phyloP scores from a whole-genome alignment of 2,888 invertebrate species.

The Podotricha telesiphe region DNA sequence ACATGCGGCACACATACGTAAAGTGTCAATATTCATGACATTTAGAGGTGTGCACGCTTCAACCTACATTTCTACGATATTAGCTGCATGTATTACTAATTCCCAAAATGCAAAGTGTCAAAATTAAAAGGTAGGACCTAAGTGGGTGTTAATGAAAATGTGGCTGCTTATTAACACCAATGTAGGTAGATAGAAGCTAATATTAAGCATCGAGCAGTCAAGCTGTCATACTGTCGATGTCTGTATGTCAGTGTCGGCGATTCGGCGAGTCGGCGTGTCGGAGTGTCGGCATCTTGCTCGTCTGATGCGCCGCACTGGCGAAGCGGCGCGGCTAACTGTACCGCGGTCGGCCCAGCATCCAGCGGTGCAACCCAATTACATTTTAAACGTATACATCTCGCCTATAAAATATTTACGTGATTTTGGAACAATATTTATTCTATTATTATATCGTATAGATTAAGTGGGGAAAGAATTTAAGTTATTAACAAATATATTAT shows the following conservation, averaged over 20 bases:
- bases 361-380: slow-evolving; percentile 13
- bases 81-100: too few relatives aligned
- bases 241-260: slow-evolving; percentile 13
- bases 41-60: too few relatives aligned
- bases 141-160: too few relatives aligned
- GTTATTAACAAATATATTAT: not conserved
- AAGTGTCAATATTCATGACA: too few relatives aligned
- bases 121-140: too few relatives aligned
- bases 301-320: too few relatives aligned
- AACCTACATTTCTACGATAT: too few relatives aligned
- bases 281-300: slow-evolving; percentile 14
- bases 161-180: too few relatives aligned
- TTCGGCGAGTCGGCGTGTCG: slow-evolving; percentile 4
- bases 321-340: slow-evolving; percentile 7
- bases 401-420: not conserved
- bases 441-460: too few relatives aligned
- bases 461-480: not conserved
- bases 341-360: slow-evolving; percentile 8
- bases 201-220: not conserved
- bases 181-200: too few relatives aligned
- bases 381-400: not conserved
- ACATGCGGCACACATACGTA: too few relatives aligned
- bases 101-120: too few relatives aligned
- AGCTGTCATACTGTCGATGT: slow-evolving; percentile 4
- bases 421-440: not conserved